Base-by-base conservation (phyloP, 2,888 invertebrate genomes). In the Arctia plantaginis region DNA sequence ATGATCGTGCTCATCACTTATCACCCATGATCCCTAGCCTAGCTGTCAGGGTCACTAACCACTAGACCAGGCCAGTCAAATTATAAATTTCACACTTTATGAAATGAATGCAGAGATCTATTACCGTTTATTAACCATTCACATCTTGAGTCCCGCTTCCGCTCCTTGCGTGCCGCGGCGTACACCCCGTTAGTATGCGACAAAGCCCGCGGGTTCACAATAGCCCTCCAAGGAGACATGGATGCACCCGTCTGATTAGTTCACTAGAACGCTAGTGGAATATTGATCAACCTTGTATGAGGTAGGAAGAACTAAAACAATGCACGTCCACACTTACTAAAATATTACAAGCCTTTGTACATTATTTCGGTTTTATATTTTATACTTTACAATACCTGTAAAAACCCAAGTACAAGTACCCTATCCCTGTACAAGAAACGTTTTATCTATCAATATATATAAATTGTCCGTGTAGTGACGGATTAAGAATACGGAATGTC, bases 211-310 rank as follows among this genome's bases (percentile, higher is more conserved):
- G 72, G 72, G 18, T 41, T 55, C 71, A 82, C 80, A 77, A 77
- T 71, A 65, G 82, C 76, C 77, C 82, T 68, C 80, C 77, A n/a
- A 82, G 81, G 80, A 80, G 76, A 69, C 73, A 78, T 73, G 81
- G 82, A 84, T 84, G 82, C 84, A 82, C 72, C 79, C 78, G 78
- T 77, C 78, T 84, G 84, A 84, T 84, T 84, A 84, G 84, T 84
- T 79, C 77, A 76, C 78, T 41, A 44, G 65, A 47, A 82, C 81
- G 69, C 33, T 64, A 44, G 70, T 67, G 35, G 84, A 80, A 84
- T 84, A 84, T 80, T 79, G 77, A 82, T 84, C 70, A 71, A 66
- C 47, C 73, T 69, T 73, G 77, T 79, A 73, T 79, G 80, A 70
- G 83, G 80, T 77, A 74, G 78, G 72, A 83, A 82, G 55, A 44